A percentile compares a stretch with the other conserved stretches of the same genome.
These are phyloP conservation scores for Platichthys flesus DNA, from an alignment of 2,113 vertebrate species.

Conservation along the genomic window DNA sequence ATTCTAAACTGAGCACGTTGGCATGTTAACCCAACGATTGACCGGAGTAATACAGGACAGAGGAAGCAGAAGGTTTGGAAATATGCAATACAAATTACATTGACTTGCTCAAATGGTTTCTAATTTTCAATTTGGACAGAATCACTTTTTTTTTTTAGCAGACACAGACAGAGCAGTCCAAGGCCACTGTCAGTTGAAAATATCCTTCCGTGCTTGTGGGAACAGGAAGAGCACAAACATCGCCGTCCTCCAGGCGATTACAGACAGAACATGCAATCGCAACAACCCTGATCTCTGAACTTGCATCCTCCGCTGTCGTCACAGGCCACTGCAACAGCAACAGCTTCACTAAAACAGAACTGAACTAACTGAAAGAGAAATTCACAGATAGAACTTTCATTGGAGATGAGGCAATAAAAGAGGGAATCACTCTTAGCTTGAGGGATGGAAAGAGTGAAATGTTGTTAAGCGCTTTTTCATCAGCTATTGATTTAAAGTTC, in stretches of 20 bases:
- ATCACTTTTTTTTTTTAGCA: not conserved
- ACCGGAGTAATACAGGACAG: not conserved
- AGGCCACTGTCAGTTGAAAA: constrained; percentile 47
- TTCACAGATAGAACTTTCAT: no score
- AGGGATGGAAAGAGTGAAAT: constrained; percentile 19
- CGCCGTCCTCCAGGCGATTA: constrained; percentile 51
- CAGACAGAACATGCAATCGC: constrained; percentile 39
- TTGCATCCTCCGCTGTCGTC: constrained; percentile 58
- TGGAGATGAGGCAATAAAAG: no score
- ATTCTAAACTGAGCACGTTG: not conserved
- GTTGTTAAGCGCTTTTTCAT: constrained; percentile 61
- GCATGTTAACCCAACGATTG: not conserved
- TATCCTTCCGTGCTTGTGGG: constrained; percentile 57
- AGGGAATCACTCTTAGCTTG: no score
- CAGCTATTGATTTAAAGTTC: constrained; percentile 57
- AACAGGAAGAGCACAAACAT: constrained; percentile 66
- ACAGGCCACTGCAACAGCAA: constrained; percentile 46
- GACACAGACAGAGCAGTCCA: constrained; percentile 25
- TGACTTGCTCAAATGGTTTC: not conserved
- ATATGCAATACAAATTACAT: not conserved
- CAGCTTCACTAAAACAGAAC: constrained; percentile 26
- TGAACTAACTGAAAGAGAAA: no score
- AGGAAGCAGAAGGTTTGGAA: not conserved
- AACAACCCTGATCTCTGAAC: constrained; percentile 67
- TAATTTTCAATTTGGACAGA: not conserved